A percentile compares a stretch with the other conserved stretches of the same genome.
These are phyloP conservation scores for Apogon talboti DNA, from an alignment of 2,797 vertebrate genomes.

Conservation along the genomic window DNA sequence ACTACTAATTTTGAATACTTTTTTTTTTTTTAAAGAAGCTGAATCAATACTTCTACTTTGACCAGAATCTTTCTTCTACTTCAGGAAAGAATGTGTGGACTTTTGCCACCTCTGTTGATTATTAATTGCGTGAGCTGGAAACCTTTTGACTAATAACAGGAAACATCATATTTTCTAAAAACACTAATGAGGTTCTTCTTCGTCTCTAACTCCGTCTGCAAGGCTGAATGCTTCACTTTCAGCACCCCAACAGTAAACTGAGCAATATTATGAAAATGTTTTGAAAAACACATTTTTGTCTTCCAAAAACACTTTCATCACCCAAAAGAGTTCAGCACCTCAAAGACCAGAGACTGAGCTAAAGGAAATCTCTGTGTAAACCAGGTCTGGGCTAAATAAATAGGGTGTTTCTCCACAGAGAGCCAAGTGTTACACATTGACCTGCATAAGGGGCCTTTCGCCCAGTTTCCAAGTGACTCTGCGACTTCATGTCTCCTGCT, in stretches of 20 bases:
- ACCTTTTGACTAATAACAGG: background rate
- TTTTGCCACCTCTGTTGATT: background rate
- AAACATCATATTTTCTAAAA: background rate
- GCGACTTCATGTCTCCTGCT: slow-evolving; percentile 47
- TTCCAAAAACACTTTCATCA: slow-evolving; percentile 24
- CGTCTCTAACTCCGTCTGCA: background rate
- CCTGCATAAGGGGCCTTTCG: slow-evolving; percentile 62
- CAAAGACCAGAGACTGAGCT: slow-evolving; percentile 24
- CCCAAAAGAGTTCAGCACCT: slow-evolving; percentile 10
- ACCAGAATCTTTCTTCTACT: too few relatives aligned
- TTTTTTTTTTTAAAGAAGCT: too few relatives aligned
- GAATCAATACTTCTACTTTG: too few relatives aligned
- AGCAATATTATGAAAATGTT: slow-evolving; percentile 5
- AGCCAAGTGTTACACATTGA: slow-evolving; percentile 72
- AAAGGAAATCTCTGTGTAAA: slow-evolving; percentile 59
- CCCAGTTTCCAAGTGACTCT: slow-evolving; percentile 58
- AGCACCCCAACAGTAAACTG: slow-evolving; percentile 9
- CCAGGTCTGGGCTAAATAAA: slow-evolving; percentile 63
- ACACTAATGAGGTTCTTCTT: slow-evolving; percentile 1
- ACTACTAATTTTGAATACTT: too few relatives aligned
- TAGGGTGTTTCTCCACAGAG: slow-evolving; percentile 68
- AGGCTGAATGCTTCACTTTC: slow-evolving; percentile 1
- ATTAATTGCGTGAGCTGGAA: background rate
- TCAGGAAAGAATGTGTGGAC: too few relatives aligned
- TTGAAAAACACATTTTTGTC: slow-evolving; percentile 6